Evolutionary conservation across 2,797 vertebrate genomes (phyloP), one percentile per base, ranked within the genome.

Genomic region (Chromobotia macracanthus): DNA sequence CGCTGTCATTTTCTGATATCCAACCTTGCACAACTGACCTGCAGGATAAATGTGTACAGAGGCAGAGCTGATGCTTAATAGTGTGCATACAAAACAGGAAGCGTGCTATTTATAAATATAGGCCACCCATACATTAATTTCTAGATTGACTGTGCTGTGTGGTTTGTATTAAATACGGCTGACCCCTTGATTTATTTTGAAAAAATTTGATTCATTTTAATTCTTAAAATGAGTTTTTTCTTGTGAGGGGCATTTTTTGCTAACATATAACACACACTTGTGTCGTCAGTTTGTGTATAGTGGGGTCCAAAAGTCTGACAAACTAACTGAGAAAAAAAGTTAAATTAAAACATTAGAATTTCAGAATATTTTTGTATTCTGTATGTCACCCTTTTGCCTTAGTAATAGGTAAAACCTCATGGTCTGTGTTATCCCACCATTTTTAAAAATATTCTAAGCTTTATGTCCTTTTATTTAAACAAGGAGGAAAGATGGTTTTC

Each of bases 111-210:
- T 80, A 74, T 10, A 77, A 80, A 80, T 41, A 55, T 50, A 70
- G 86, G 86, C 78, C 89, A 87, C 21, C 53, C 53, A 23, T 84
- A 81, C 85, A 84, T 84, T 81, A 82, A 86, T 85, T 83, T 86
- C 83, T 87, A 83, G 84, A 83, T 83, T 75, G 81, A 63, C 18
- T 51, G 50, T 41, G 2, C 19, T 71, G 13, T 38, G 19, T 21
- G 10, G 21, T 16, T 13, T 67, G 21, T 9, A 25, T 67, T 48
- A 9, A 6, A 55, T 16, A 35, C 13, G 18, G 0, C 41, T 83
- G 84, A 23, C 23, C 12, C 5, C 56, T 21, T 21, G 0, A 5
- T 15, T 18, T 5, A 3, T 2, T 13, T 21, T 13, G 1, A 38
- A 13, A 25, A 9, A 28, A 61, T 61, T 31, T 31, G 28, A 31